Evolutionary conservation across 2,888 invertebrate species (phyloP).

Genomic region (Patella ulyssiponensis): DNA sequence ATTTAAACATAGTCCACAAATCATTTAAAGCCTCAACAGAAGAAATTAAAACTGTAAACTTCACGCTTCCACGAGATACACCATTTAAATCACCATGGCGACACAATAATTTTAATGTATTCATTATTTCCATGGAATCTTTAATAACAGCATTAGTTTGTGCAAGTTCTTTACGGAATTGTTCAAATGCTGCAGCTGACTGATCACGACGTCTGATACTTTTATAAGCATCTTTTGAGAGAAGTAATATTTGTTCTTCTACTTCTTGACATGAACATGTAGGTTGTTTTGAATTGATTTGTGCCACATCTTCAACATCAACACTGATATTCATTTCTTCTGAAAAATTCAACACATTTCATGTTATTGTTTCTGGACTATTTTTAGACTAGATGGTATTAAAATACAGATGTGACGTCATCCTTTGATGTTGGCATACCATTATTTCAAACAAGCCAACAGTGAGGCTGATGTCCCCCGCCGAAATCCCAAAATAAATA

Average conservation of each 20-base stretch:
- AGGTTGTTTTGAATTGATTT: slow-evolving; percentile 31
- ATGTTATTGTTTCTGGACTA: too few species aligned
- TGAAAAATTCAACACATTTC: slow-evolving; percentile 24
- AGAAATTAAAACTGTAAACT: slow-evolving; percentile 38
- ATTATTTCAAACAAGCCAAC: too few species aligned
- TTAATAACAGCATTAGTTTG: slow-evolving; percentile 49
- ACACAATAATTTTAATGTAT: slow-evolving; percentile 51
- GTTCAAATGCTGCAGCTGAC: slow-evolving; percentile 50
- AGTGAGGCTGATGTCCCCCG: too few species aligned
- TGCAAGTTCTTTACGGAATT: slow-evolving; percentile 50
- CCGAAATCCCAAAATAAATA: too few species aligned
- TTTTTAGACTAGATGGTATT: too few species aligned
- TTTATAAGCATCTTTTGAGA: slow-evolving; percentile 49
- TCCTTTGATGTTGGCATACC: too few species aligned
- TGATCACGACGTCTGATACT: slow-evolving; percentile 46
- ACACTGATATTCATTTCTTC: slow-evolving; percentile 52
- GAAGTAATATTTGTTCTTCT: slow-evolving; percentile 48
- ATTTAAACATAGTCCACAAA: slow-evolving; percentile 45
- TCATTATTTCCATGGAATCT: slow-evolving; percentile 51
- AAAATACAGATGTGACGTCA: too few species aligned
- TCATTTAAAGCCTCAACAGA: slow-evolving; percentile 36
- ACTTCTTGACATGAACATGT: slow-evolving; percentile 50
- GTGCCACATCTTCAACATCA: slow-evolving; percentile 45
- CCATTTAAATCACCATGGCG: slow-evolving; percentile 47
- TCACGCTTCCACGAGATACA: slow-evolving; percentile 47